Evolutionary conservation across 1,140 invertebrate genomes (phyloP).

Genomic region (Lutraria rhynchaena): DNA sequence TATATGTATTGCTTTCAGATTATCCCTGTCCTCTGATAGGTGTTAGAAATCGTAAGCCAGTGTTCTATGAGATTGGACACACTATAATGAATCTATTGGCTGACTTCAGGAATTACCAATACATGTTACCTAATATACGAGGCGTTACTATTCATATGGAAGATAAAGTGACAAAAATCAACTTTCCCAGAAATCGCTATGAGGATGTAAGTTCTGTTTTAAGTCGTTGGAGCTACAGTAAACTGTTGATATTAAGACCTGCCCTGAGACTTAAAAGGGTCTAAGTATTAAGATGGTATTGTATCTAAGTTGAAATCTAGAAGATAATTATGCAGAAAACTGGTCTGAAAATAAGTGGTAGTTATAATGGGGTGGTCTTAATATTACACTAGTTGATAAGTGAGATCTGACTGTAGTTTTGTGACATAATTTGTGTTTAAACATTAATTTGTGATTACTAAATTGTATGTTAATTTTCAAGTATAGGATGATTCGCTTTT

Average conservation of each 20-base stretch:
- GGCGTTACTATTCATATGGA: constrained; percentile 93
- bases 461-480: no score
- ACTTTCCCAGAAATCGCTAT: constrained; percentile 91
- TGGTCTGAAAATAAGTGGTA: no score
- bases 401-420: no score
- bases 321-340: no score
- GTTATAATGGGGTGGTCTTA: no score
- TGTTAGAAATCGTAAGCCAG: constrained; percentile 89
- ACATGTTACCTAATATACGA: constrained; percentile 90
- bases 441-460: no score
- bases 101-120: constrained; percentile 94
- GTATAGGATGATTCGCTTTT: no score
- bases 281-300: not conserved
- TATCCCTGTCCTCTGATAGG: constrained; percentile 94
- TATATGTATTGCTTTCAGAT: constrained; percentile 82
- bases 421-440: no score
- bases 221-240: no score
- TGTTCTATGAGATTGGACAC: constrained; percentile 94
- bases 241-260: not conserved
- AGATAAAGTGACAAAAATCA: constrained; percentile 90
- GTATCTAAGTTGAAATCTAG: no score
- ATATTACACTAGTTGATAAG: no score
- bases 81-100: constrained; percentile 95
- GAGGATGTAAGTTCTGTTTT: constrained; percentile 86
- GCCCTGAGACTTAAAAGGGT: not conserved